Evolutionary conservation across 2,797 vertebrate species (phyloP), one percentile per base, ranked within the genome.

Genomic region (Hybognathus amarus): DNA sequence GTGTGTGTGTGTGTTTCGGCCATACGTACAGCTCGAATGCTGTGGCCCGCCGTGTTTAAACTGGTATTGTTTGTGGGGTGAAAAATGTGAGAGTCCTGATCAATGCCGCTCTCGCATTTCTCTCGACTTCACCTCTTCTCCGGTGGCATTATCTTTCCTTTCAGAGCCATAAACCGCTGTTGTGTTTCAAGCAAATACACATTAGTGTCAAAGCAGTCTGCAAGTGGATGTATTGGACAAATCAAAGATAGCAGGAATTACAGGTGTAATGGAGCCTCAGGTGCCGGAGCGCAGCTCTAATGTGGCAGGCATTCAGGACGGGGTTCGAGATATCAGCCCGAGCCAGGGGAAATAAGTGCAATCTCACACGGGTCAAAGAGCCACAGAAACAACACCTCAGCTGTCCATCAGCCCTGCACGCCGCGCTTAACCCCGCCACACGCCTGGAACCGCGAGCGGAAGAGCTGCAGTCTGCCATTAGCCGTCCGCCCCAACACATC

Each of bases 291-390:
- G 77, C 86, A 89, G 91, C 92, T 91, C 90, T 92, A 91, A 93
- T 94, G 94, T 84, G n/a, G n/a, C n/a, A n/a, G n/a, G n/a, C n/a
- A n/a, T n/a, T n/a, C n/a, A n/a, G n/a, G n/a, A n/a, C n/a, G n/a
- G n/a, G n/a, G n/a, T n/a, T 89, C 87, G 90, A 78, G 91, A 89
- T 93, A 91, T 93, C 93, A 91, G 88, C 92, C 76, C 74, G 90
- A 89, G 91, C 93, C 93, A 89, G 87, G 93, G 94, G 94, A 95
- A 95, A 95, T 95, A 95, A 95, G 93, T 93, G 91, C 93, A 94
- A 94, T 95, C 91, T 92, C 91, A 90, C 89, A 89, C 80, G 78
- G 94, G 94, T 95, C 94, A 95, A 92, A 93, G 79, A 92, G 92
- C 91, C 93, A 93, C 84, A 66, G 88, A 90, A 92, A 93, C 82